These are phyloP conservation scores for Temnothorax ravouxi DNA, from an alignment of 2,888 invertebrate species.

Conservation along the genomic window DNA sequence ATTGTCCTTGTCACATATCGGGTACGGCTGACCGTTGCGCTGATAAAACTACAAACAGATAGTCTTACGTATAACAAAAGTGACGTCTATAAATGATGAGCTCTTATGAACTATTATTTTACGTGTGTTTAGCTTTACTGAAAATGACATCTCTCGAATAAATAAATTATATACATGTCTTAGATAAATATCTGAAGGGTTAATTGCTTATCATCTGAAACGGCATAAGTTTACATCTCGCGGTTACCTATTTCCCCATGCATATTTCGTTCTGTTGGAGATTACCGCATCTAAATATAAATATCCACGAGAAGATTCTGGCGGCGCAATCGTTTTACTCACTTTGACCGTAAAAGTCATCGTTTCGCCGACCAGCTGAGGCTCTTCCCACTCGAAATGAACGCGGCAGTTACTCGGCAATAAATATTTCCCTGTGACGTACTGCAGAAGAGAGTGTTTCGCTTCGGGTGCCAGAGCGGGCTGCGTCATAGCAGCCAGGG, in stretches of 20 bases:
- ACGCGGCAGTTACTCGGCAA: constrained; percentile 95
- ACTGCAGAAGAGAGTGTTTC: constrained; percentile 95
- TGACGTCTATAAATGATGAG: not conserved
- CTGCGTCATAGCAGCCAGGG: constrained; percentile 96
- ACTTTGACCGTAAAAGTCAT: constrained; percentile 95
- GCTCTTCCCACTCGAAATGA: constrained; percentile 96
- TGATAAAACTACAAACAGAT: constrained; percentile 91
- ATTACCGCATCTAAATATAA: constrained; percentile 19
- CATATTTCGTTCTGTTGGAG: not conserved
- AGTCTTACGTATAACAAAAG: not conserved
- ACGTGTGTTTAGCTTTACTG: not conserved
- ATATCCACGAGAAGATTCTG: constrained; percentile 12
- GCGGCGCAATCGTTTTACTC: constrained; percentile 49
- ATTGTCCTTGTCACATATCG: constrained; percentile 97
- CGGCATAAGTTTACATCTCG: not conserved
- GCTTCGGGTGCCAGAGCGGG: constrained; percentile 96
- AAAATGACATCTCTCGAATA: not conserved
- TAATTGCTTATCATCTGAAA: not conserved
- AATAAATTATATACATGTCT: not conserved
- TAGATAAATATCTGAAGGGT: not conserved
- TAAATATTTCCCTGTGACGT: constrained; percentile 96
- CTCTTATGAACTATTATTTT: not conserved
- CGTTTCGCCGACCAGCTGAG: constrained; percentile 95
- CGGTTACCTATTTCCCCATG: not conserved
- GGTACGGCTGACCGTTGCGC: constrained; percentile 97